Conservation (phyloP, 1,140 invertebrate genomes). For the Globodera ellingtonae region DNA sequence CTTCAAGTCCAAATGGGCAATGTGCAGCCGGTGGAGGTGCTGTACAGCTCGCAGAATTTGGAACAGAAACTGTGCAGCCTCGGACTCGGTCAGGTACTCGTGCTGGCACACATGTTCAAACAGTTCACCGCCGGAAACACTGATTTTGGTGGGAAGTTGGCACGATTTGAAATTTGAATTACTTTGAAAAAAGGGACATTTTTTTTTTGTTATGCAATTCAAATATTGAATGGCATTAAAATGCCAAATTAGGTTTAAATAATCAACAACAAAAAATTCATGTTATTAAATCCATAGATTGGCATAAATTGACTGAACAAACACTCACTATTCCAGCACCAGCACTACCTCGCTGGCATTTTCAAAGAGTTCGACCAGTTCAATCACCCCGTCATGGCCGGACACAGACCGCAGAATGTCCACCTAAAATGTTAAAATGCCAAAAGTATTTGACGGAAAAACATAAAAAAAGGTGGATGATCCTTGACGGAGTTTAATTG, state of each 20-base stretch:
- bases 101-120: constrained; percentile 71
- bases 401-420: constrained; percentile 68
- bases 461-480: too few species aligned
- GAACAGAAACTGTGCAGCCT: constrained; percentile 70
- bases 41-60: constrained; percentile 69
- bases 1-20: constrained; percentile 71
- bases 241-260: too few species aligned
- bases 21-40: constrained; percentile 69
- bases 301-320: background rate
- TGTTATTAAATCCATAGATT: too few species aligned
- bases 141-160: constrained; percentile 55
- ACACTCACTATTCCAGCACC: constrained; percentile 70
- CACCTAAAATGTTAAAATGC: constrained; percentile 48
- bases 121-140: constrained; percentile 71
- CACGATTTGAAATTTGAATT: too few species aligned
- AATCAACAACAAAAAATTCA: too few species aligned
- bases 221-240: too few species aligned
- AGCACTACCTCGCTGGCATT: constrained; percentile 69
- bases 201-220: too few species aligned
- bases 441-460: too few species aligned
- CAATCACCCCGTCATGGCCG: constrained; percentile 70
- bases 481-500: too few species aligned
- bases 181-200: too few species aligned
- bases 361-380: constrained; percentile 70
- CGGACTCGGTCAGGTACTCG: constrained; percentile 69